Evolutionary conservation across 1,140 invertebrate species (phyloP), one percentile per base, ranked within the genome.

Genomic region (Drosophila kepulauana): DNA sequence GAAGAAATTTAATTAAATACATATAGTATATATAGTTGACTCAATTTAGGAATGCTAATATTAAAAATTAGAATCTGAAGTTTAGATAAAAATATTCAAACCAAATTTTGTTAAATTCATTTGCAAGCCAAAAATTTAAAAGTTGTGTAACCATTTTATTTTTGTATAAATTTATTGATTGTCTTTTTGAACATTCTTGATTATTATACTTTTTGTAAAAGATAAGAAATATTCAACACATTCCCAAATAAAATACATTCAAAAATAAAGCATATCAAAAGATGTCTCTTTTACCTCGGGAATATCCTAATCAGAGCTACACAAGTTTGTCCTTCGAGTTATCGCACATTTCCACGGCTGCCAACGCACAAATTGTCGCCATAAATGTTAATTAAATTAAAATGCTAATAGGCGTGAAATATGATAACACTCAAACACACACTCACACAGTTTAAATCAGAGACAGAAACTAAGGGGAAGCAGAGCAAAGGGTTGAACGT

Each of bases 361-460:
- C 74, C 71, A 66, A 59, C 74, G 76, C 74, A 58, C 72, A 89
- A 88, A 88, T 79, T 84, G 85, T 84, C 84, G 78, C 67, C 80
- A 89, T 88, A 89, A 88, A 88, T 88, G 80, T 89, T 88, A 88
- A 88, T 88, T 88, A 84, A 87, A 88, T 88, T 84, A 84, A 84
- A 88, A 75, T 82, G 84, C 84, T 88, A 88, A 88, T 88, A 88
- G 80, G 85, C 84, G 84, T 88, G 78, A 88, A 88, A 88, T 88
- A 88, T 81, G 84, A 88, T 88, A 88, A 88, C 84, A 78, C 77
- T 82, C 71, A 64, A 43, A 70, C 59, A 69, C 74, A 65, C 52
- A 52, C 41, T 59, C 25, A 59, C 41, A 48, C 51, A 57, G 38
- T 16, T 11, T 28, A 3, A 67, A 45, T 35, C 15, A 41, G 48